phyloP scores from a whole-genome alignment of 2,888 invertebrate genomes.

The Rhogogaster chlorosoma region DNA sequence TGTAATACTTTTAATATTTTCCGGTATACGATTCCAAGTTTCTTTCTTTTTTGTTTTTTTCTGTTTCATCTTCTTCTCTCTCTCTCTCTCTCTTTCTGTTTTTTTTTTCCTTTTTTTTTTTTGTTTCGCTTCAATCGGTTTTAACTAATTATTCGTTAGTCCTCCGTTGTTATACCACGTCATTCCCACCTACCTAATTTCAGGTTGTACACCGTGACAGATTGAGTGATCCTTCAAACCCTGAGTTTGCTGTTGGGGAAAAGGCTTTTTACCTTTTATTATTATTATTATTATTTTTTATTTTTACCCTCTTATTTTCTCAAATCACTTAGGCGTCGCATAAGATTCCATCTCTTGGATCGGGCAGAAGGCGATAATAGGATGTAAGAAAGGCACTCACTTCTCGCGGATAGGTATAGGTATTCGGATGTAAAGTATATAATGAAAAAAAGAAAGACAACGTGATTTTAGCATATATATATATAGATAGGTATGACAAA shows the following conservation, averaged over 20 bases:
- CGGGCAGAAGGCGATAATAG: conserved; percentile 24
- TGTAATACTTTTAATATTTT: too few relatives aligned
- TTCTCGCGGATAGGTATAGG: neutral
- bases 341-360: neutral
- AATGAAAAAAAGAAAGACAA: neutral
- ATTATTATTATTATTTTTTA: neutral
- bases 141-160: neutral
- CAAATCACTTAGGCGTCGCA: conserved; percentile 2
- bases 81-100: too few relatives aligned
- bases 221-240: conserved; percentile 22
- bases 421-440: neutral
- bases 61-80: too few relatives aligned
- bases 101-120: neutral
- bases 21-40: too few relatives aligned
- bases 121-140: neutral
- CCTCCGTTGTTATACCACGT: neutral
- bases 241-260: neutral
- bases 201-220: conserved; percentile 16
- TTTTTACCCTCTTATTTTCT: neutral
- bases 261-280: neutral
- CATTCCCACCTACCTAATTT: neutral
- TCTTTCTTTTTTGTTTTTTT: neutral
- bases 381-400: conserved; percentile 21
- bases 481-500: too few relatives aligned
- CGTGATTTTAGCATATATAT: neutral